phyloP scores from a whole-genome alignment of 1,140 invertebrate genomes.

The Atta colombica region DNA sequence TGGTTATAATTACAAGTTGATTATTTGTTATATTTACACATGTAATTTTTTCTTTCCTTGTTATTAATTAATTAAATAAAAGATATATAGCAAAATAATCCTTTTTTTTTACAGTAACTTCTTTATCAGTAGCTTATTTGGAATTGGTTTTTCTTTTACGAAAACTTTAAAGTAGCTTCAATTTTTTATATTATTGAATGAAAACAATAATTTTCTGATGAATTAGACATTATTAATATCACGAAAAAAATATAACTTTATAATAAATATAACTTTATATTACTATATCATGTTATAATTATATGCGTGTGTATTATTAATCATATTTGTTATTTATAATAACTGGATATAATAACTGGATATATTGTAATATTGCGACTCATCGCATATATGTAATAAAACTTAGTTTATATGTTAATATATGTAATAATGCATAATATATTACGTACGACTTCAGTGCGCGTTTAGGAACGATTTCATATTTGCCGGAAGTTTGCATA shows the following conservation, averaged over 20 bases:
- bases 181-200: background rate
- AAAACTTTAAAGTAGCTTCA: no score
- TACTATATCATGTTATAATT: background rate
- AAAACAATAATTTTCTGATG: background rate
- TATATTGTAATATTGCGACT: conserved; percentile 7
- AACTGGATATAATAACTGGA: background rate
- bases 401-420: conserved; percentile 35
- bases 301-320: background rate
- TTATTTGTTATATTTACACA: background rate
- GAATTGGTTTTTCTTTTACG: no score
- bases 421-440: conserved; percentile 14
- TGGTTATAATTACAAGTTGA: background rate
- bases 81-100: background rate
- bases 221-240: background rate
- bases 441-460: background rate
- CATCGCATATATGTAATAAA: background rate
- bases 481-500: conserved; percentile 22
- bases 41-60: background rate
- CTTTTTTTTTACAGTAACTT: background rate
- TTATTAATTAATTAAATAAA: conserved; percentile 19
- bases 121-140: no score
- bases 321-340: conserved; percentile 9
- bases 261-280: background rate
- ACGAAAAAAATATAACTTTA: no score
- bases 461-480: background rate